Evolutionary conservation across 2,113 vertebrate genomes (phyloP), one percentile per base, ranked within the genome.

Genomic region (Macquaria ambigua): DNA sequence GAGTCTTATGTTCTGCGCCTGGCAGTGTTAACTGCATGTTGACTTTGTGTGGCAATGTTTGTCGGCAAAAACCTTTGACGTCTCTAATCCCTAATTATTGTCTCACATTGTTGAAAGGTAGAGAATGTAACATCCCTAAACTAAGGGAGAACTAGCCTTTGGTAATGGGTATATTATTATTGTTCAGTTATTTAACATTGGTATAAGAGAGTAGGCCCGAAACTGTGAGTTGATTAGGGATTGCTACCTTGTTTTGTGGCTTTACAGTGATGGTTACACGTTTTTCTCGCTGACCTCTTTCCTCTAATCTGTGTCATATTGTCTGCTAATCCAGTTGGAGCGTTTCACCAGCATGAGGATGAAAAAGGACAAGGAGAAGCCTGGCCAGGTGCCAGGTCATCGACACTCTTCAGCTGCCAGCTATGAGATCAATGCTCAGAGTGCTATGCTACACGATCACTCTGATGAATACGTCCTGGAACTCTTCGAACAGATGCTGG

Each of bases 401-500:
- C 96, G 97, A 77, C 96, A 97, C 93, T 97, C 97, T 21, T 95
- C 96, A 59, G 94, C 96, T 3, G 90, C 94, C 1, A 96, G 82
- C 80, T 95, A 96, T 21, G 97, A 98, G 89, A 74, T 96, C 67
- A 88, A 89, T 37, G 31, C 90, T 25, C 94, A 93, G 67, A 64
- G 85, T 1, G 86, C 95, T 63, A 93, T 95, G 28, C 89, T 98
- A 78, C 93, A 95, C 1, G 96, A 97, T 53, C 90, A 95, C 66
- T 23, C 95, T 1, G 97, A 98, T 56, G 96, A 97, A 11, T 94
- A 96, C 11, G 96, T 98, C 68, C 94, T 98, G 80, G 93, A 93
- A 20, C 97, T 98, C 71, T 98, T 98, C 71, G 97, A 98, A 91
- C 96, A 98, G 95, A 98, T 98, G 97, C 87, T 98, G 97, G 97